Evolutionary conservation across 2,113 vertebrate species (phyloP).

Genomic region (Leuciscus idus): DNA sequence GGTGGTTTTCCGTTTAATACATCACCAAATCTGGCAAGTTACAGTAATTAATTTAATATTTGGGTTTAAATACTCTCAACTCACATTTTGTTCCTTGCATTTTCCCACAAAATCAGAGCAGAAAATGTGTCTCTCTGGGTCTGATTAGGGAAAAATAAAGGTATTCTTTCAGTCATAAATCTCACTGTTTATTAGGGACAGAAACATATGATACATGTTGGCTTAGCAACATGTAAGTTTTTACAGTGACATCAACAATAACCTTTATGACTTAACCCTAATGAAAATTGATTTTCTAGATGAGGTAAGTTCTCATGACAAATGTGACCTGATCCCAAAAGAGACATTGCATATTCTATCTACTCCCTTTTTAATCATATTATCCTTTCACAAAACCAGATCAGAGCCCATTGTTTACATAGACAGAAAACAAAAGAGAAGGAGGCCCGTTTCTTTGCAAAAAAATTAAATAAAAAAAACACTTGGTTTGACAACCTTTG

Average conservation of each 20-base stretch:
- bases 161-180: background rate
- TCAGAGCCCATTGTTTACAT: constrained; percentile 66
- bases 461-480: background rate
- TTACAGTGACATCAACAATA: constrained; percentile 32
- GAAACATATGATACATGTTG: background rate
- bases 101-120: background rate
- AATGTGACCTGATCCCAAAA: constrained; percentile 65
- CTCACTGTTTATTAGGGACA: background rate
- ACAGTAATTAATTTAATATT: too few species aligned
- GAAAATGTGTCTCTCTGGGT: background rate
- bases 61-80: too few species aligned
- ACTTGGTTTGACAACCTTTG: background rate
- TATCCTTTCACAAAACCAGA: constrained; percentile 61
- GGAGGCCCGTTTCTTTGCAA: constrained; percentile 16
- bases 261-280: constrained; percentile 50
- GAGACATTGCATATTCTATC: constrained; percentile 52
- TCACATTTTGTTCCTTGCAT: background rate
- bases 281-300: constrained; percentile 51
- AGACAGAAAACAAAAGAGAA: constrained; percentile 54
- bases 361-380: constrained; percentile 63
- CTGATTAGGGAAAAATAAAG: constrained; percentile 23
- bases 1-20: too few species aligned
- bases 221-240: background rate
- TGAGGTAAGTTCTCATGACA: constrained; percentile 56
- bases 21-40: too few species aligned